Evolutionary conservation across 2,797 vertebrate genomes (phyloP).

Genomic region (Lepilemur ruficaudatus): DNA sequence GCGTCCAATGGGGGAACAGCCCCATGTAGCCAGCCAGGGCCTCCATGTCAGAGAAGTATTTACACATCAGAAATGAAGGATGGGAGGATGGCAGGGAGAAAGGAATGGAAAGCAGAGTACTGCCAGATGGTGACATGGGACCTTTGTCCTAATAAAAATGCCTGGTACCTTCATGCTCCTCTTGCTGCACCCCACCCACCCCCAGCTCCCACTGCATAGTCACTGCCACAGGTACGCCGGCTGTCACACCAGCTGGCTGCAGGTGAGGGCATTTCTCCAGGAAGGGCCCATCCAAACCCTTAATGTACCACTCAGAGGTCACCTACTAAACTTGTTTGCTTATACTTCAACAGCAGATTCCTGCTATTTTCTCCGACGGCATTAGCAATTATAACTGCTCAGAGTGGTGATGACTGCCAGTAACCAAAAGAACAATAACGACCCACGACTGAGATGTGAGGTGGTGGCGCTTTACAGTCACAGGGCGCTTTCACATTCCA

Average conservation of each 20-base stretch:
- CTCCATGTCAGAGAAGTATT: neutral
- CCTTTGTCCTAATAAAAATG: neutral
- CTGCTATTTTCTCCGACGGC: neutral
- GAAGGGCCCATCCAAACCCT: no score
- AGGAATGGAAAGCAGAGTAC: neutral
- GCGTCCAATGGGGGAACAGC: neutral
- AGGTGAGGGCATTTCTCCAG: neutral
- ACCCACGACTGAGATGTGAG: neutral
- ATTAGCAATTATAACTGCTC: neutral
- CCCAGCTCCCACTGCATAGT: no score
- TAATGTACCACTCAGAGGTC: neutral
- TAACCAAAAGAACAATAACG: neutral
- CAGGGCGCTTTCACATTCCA: neutral
- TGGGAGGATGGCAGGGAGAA: neutral
- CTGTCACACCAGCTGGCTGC: accelerated
- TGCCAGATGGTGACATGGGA: neutral
- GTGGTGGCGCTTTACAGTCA: neutral
- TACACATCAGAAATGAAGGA: neutral
- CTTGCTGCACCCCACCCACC: neutral
- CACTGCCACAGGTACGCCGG: accelerated
- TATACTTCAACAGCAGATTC: neutral
- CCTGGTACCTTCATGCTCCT: neutral
- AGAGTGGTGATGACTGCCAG: neutral
- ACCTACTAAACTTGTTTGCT: neutral
- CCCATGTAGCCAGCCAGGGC: neutral